Percentiles rank a stretch among this genome's conserved stretches.
These are phyloP conservation scores for Meteorus sp. DNA, from an alignment of 1,140 invertebrate species.

Conservation along the genomic window DNA sequence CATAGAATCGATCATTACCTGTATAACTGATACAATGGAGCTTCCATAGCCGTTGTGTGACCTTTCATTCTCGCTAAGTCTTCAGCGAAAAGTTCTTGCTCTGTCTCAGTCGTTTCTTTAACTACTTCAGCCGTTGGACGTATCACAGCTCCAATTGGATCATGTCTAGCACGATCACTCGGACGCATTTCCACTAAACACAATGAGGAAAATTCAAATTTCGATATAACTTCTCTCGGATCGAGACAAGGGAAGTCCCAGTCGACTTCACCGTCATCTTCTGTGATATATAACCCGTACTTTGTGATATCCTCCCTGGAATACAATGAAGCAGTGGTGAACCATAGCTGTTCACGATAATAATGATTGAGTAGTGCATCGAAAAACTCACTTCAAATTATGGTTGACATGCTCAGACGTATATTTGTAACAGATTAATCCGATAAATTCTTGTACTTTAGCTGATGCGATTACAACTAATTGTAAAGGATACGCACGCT, in stretches of 20 bases:
- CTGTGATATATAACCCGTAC: slow-evolving; percentile 89
- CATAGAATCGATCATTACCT: slow-evolving; percentile 38
- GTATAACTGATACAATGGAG: slow-evolving; percentile 83
- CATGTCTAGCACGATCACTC: slow-evolving; percentile 51
- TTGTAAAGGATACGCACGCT: slow-evolving; percentile 81
- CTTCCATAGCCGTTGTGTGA: slow-evolving; percentile 76
- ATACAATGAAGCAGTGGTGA: neutral
- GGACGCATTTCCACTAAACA: slow-evolving; percentile 78
- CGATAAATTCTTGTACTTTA: slow-evolving; percentile 91
- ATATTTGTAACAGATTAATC: slow-evolving; percentile 85
- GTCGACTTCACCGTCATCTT: slow-evolving; percentile 96
- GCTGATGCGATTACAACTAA: slow-evolving; percentile 80
- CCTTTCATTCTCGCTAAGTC: slow-evolving; percentile 67
- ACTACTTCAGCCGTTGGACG: slow-evolving; percentile 38
- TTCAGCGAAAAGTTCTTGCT: slow-evolving; percentile 49
- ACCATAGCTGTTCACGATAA: too few relatives aligned
- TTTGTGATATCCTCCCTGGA: slow-evolving; percentile 62
- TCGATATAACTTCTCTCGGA: slow-evolving; percentile 81
- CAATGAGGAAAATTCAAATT: slow-evolving; percentile 89
- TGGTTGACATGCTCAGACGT: slow-evolving; percentile 56
- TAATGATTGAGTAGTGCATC: too few relatives aligned
- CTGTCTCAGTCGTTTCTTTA: slow-evolving; percentile 49
- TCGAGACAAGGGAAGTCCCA: slow-evolving; percentile 91
- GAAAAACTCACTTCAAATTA: slow-evolving; percentile 52
- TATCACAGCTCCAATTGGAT: slow-evolving; percentile 34